These are phyloP conservation scores for Psylliodes chrysocephalus DNA, from an alignment of 2,888 invertebrate genomes.

Conservation along the genomic window DNA sequence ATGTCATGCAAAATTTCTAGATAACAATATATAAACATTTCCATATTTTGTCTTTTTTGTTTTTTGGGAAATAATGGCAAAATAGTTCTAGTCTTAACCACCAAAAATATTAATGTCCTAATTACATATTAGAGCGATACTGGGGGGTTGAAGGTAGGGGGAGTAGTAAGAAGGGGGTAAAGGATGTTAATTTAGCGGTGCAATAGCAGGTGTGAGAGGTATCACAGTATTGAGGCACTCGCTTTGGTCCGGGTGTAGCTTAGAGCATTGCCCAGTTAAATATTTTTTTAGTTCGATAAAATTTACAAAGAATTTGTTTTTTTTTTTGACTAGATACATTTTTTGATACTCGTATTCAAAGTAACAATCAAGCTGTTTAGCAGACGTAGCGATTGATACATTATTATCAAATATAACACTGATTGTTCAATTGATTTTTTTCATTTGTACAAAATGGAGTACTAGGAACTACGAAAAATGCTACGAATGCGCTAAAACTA, in stretches of 20 bases:
- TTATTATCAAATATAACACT: not conserved
- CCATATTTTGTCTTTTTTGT: slow-evolving; percentile 27
- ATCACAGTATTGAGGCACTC: slow-evolving; percentile 66
- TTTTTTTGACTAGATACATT: slow-evolving; percentile 59
- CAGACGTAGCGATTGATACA: too few species aligned
- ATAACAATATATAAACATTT: slow-evolving; percentile 32
- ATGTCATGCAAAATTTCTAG: slow-evolving; percentile 45
- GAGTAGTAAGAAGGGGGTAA: slow-evolving; percentile 34
- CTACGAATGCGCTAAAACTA: too few species aligned
- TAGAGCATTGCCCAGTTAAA: slow-evolving; percentile 54
- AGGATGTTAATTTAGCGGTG: slow-evolving; percentile 54
- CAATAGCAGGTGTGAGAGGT: slow-evolving; percentile 60
- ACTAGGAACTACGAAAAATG: not conserved
- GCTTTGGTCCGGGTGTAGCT: slow-evolving; percentile 61
- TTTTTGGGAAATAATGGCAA: slow-evolving; percentile 38
- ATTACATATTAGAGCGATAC: slow-evolving; percentile 31
- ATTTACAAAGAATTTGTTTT: slow-evolving; percentile 53
- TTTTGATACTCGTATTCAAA: slow-evolving; percentile 37
- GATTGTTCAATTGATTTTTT: not conserved
- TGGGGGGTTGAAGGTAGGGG: slow-evolving; percentile 22
- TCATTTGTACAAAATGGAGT: not conserved
- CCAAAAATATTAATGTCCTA: slow-evolving; percentile 42
- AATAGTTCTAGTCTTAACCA: slow-evolving; percentile 49
- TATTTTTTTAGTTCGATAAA: slow-evolving; percentile 43
- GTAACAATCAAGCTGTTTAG: slow-evolving; percentile 21